A percentile compares a stretch with the other conserved stretches of the same genome.
Evolutionary conservation across 2,888 invertebrate genomes (phyloP).

Genomic region (Phymatocera aterrima): DNA sequence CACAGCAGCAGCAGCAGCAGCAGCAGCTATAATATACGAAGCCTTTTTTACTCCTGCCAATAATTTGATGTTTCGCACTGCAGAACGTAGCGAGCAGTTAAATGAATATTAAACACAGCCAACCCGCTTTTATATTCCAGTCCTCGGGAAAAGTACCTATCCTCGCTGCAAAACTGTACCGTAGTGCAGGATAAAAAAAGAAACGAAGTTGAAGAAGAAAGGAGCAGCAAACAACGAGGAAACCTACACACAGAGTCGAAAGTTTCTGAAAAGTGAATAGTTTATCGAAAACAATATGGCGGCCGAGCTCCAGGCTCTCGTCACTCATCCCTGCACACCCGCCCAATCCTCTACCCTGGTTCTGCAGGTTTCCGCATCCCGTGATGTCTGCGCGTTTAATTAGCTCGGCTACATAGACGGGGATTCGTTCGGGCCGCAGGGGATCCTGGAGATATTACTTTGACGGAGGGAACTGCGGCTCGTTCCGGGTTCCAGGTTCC

Average conservation of each 20-base stretch:
- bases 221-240: background rate
- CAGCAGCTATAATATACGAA: background rate
- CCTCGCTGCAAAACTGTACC: background rate
- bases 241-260: background rate
- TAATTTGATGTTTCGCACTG: conserved; percentile 23
- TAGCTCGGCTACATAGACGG: conserved; percentile 19
- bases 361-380: conserved; percentile 15
- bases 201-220: background rate
- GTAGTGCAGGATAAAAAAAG: background rate
- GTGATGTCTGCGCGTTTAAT: conserved; percentile 47
- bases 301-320: background rate
- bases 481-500: conserved; percentile 3
- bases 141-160: background rate
- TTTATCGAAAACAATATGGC: conserved; percentile 25
- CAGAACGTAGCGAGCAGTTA: conserved; percentile 28
- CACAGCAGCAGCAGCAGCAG: conserved; percentile 1
- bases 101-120: conserved; percentile 40
- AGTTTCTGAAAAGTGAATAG: background rate
- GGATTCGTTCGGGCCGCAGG: conserved; percentile 25
- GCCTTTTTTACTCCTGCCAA: conserved; percentile 22
- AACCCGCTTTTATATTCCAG: conserved; percentile 15
- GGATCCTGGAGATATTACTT: conserved; percentile 38
- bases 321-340: background rate
- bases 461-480: conserved; percentile 30
- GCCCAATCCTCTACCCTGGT: background rate